These are phyloP conservation scores for Ooceraea biroi DNA, from an alignment of 1,140 invertebrate species.

Conservation along the genomic window DNA sequence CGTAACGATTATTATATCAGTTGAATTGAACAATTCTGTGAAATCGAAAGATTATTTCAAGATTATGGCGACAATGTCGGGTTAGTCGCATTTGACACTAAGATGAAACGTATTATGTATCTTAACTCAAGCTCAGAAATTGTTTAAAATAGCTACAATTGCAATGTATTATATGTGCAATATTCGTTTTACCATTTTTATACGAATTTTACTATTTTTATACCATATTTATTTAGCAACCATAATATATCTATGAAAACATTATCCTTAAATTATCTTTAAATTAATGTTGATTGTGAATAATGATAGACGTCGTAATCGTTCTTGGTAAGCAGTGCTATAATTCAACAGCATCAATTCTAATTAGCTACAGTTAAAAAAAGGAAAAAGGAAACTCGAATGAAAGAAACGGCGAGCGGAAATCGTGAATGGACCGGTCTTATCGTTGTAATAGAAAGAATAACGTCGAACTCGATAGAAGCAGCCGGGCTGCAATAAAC, in stretches of 20 bases:
- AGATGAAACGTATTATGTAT: background rate
- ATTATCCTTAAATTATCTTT: too few species aligned
- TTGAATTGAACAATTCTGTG: background rate
- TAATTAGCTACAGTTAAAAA: conserved; percentile 47
- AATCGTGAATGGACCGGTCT: conserved; percentile 71
- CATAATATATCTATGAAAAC: too few species aligned
- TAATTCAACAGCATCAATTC: conserved; percentile 53
- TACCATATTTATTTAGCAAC: too few species aligned
- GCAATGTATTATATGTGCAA: too few species aligned
- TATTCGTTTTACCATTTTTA: too few species aligned
- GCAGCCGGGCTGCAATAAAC: conserved; percentile 66
- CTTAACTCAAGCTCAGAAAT: background rate
- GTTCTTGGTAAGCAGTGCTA: conserved; percentile 29
- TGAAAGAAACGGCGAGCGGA: conserved; percentile 59
- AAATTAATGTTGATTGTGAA: too few species aligned
- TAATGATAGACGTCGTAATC: background rate
- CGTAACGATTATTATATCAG: background rate
- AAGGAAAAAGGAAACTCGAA: conserved; percentile 53
- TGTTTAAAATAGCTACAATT: background rate
- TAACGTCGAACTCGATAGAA: conserved; percentile 74
- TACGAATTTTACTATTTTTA: too few species aligned
- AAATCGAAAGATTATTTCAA: background rate
- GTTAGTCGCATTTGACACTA: too few species aligned
- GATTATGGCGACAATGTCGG: conserved; percentile 16
- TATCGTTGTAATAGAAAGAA: conserved; percentile 77